Evolutionary conservation across 1,140 invertebrate genomes (phyloP), one percentile per base, ranked within the genome.

Genomic region (Pseudomyrmex pallidus): DNA sequence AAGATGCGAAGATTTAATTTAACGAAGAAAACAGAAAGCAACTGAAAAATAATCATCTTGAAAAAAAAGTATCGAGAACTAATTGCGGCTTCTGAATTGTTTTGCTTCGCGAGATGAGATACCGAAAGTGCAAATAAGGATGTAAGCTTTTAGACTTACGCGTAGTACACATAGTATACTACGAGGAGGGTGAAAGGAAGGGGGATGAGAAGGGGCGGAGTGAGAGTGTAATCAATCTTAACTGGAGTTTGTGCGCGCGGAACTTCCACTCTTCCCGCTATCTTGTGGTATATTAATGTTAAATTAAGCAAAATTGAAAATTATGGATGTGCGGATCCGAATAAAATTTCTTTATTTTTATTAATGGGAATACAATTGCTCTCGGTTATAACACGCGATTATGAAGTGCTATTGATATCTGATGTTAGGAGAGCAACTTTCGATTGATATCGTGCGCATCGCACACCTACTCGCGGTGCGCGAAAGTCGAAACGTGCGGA

Each of bases 161-260:
- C 52, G 13, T 68, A 66, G 17, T 77, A 67, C 67, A 35, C 35
- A 35, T 35, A 7, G 35, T 35, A 35, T 35, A 35, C 35, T 35
- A 35, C 35, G 35, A 35, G 5, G 35, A 35, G 35, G 35, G 35
- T 35, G 35, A 35, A 25, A 25, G 35, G 5, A 35, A 35, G 35
- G 35, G 35, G 35, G 35, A 7, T 35, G 35, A 35, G 35, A 35
- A 35, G 35, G 5, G 35, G 35, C 35, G 35, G 35, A 63, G 50
- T 67, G 63, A 77, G 64, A 54, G 10, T 77, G 20, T 68, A 77
- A 77, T 77, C 50, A 77, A 77, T 77, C 63, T 77, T 77, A 67
- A 77, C 63, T 77, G 63, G 48, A 77, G 50, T 77, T 77, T 77
- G 67, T 44, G 67, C 35, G 35, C 35, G 35, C 25, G 35, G 52